A percentile compares a stretch with the other conserved stretches of the same genome.
Conservation (phyloP, 1,140 invertebrate species). For the Pseudomyrmex sp. region DNA sequence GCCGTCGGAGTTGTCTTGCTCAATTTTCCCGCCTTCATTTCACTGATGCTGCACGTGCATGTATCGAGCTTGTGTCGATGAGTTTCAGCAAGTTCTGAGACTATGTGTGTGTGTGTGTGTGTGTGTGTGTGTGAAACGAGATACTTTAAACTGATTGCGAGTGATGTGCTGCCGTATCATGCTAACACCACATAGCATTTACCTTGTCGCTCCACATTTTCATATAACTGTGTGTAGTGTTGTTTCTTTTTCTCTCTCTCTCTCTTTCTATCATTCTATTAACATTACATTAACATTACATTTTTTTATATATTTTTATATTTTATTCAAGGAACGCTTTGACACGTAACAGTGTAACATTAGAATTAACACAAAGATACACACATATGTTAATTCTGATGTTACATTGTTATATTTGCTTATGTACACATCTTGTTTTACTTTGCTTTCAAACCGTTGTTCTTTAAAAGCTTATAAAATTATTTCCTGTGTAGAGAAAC, state of each 20-base stretch:
- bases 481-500: conserved; percentile 10
- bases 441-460: neutral
- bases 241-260: too few species aligned
- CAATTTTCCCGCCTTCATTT: conserved; percentile 41
- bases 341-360: neutral
- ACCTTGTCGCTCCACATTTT: conserved; percentile 2
- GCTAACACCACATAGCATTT: conserved; percentile 40
- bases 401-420: too few species aligned
- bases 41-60: neutral
- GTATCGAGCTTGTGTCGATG: conserved; percentile 5
- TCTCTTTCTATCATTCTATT: neutral
- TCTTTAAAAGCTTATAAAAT: conserved; percentile 19
- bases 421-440: neutral
- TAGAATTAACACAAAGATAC: neutral
- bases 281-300: neutral
- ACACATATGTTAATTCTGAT: too few species aligned
- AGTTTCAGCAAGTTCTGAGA: conserved; percentile 35
- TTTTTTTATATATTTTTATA: neutral
- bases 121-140: too few species aligned
- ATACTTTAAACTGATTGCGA: conserved; percentile 58
- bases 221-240: neutral
- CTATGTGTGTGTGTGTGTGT: too few species aligned
- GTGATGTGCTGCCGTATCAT: conserved; percentile 48
- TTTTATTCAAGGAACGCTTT: neutral
- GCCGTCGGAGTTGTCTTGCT: conserved; percentile 1